A percentile compares a stretch with the other conserved stretches of the same genome.
Conservation (phyloP, 2,888 invertebrate species). For the Invenusta paracnida region DNA sequence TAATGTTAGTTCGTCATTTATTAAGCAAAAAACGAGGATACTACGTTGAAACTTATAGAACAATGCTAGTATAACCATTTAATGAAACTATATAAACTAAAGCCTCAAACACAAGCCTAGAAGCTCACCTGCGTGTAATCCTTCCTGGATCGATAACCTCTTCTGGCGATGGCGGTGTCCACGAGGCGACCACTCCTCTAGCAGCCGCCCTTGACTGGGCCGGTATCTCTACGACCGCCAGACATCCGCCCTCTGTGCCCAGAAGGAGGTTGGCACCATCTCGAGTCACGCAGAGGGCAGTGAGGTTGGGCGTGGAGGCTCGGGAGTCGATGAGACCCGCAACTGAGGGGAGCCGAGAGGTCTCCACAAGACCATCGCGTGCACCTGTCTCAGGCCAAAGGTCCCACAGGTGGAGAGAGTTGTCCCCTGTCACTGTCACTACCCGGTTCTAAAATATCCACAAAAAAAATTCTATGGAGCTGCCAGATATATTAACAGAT, state of each 20-base stretch:
- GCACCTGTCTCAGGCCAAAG: neutral
- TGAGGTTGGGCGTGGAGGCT: conserved; percentile 20
- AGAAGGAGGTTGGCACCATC: neutral
- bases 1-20: no score
- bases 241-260: conserved; percentile 7
- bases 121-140: neutral
- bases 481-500: no score
- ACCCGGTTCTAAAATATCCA: no score
- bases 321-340: neutral
- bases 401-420: neutral
- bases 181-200: neutral
- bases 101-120: no score
- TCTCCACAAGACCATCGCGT: neutral
- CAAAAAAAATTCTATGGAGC: no score
- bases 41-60: no score
- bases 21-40: no score
- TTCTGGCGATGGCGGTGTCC: neutral
- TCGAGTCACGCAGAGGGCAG: neutral
- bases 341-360: neutral
- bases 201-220: neutral
- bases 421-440: neutral
- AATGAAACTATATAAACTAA: no score
- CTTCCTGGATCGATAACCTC: neutral
- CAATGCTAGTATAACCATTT: no score
- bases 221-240: neutral